Evolutionary conservation across 1,140 invertebrate genomes (phyloP).

Genomic region (Drosophila nigromelanica): DNA sequence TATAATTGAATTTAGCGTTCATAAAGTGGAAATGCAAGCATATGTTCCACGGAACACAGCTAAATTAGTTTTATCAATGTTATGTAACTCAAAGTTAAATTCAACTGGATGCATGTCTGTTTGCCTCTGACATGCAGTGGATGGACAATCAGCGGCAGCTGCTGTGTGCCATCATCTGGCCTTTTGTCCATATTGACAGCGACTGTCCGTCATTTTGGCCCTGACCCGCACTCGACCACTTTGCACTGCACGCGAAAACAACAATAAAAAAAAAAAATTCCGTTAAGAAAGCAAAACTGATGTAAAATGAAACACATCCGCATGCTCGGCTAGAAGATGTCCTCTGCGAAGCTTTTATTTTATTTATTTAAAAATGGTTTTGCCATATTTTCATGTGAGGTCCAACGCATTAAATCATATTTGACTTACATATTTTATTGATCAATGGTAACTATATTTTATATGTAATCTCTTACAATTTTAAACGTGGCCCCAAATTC

Average conservation of each 20-base stretch:
- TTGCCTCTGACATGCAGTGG: constrained; percentile 1
- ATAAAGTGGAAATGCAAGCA: too few species aligned
- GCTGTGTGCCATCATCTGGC: constrained; percentile 21
- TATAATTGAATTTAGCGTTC: constrained; percentile 1
- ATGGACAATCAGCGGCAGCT: constrained; percentile 17
- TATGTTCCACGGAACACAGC: neutral
- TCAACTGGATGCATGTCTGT: neutral
- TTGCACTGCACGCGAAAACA: neutral
- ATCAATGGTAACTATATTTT: too few species aligned
- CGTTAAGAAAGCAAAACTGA: neutral
- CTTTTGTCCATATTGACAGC: constrained; percentile 21
- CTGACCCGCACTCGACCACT: neutral
- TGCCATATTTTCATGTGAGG: too few species aligned
- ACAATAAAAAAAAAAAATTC: neutral
- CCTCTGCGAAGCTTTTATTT: neutral
- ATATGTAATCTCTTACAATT: too few species aligned
- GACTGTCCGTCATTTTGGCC: constrained; percentile 3
- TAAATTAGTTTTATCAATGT: neutral
- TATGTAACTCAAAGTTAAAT: neutral
- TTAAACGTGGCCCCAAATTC: too few species aligned
- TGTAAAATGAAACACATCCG: neutral
- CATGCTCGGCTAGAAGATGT: neutral
- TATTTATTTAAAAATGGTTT: neutral
- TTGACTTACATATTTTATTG: too few species aligned
- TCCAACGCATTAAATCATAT: too few species aligned